These are phyloP conservation scores for Brassicogethes aeneus DNA, from an alignment of 2,888 invertebrate genomes.

Conservation along the genomic window DNA sequence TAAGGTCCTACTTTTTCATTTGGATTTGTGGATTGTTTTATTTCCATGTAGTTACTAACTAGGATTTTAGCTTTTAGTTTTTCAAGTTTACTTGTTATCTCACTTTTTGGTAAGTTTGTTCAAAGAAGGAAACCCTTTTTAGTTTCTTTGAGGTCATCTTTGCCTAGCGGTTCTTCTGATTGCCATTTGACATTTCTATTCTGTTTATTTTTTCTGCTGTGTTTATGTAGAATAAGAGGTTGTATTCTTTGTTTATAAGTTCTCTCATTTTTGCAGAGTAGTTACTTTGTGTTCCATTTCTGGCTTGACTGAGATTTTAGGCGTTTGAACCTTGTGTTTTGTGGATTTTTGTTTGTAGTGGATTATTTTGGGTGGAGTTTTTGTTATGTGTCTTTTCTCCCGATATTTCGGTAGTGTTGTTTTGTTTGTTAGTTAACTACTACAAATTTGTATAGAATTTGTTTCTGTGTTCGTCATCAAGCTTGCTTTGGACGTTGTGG, in stretches of 20 bases:
- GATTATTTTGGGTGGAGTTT: not conserved
- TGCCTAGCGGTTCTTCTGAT: not conserved
- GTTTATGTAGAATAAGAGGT: not conserved
- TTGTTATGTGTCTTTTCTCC: not conserved
- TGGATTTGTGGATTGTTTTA: not conserved
- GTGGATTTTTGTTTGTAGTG: not conserved
- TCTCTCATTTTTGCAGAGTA: not conserved
- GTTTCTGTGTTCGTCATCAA: not conserved
- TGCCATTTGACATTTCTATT: conserved; percentile 1
- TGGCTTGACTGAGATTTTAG: not conserved
- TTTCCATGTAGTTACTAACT: not conserved
- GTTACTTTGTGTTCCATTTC: not conserved
- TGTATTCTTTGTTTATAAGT: not conserved
- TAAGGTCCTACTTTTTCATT: not conserved
- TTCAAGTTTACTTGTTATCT: not conserved
- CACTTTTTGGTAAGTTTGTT: conserved; percentile 1
- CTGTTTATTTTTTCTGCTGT: not conserved
- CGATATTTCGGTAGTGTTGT: not conserved
- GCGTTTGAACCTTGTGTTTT: not conserved
- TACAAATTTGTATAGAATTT: not conserved
- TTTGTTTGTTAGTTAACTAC: not conserved
- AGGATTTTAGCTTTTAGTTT: not conserved
- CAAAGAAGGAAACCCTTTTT: not conserved
- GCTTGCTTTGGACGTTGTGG: not conserved
- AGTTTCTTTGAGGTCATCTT: not conserved